A percentile compares a stretch with the other conserved stretches of the same genome.
phyloP scores from a whole-genome alignment of 2,888 invertebrate genomes.

The Allolobophora icterica region DNA sequence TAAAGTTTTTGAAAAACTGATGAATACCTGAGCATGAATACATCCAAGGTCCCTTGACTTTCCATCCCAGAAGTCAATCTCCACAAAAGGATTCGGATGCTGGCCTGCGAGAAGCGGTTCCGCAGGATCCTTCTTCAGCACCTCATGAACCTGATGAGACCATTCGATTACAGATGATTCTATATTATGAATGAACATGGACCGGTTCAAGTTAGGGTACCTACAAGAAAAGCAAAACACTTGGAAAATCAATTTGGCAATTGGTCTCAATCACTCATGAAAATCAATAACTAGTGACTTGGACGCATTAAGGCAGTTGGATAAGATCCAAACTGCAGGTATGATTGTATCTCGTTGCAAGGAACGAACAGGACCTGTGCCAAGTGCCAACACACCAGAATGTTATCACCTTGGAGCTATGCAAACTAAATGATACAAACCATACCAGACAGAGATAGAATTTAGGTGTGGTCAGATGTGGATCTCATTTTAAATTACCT shows the following conservation, averaged over 20 bases:
- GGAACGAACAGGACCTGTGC: neutral
- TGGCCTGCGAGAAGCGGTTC: constrained; percentile 80
- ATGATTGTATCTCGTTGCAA: neutral
- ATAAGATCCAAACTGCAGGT: neutral
- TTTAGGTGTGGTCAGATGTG: neutral
- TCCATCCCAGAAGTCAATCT: constrained; percentile 84
- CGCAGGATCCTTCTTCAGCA: constrained; percentile 85
- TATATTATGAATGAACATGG: constrained; percentile 84
- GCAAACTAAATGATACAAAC: neutral
- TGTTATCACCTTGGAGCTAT: neutral
- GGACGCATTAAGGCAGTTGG: neutral
- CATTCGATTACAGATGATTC: constrained; percentile 95
- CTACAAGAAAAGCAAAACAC: constrained; percentile 18
- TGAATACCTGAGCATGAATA: constrained; percentile 82
- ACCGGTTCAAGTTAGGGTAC: neutral
- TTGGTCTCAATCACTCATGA: neutral
- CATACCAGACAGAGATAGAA: neutral
- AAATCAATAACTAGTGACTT: neutral
- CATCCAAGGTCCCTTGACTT: constrained; percentile 83
- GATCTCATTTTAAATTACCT: too few relatives aligned
- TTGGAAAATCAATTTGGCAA: neutral
- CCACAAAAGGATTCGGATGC: constrained; percentile 81
- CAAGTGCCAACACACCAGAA: neutral
- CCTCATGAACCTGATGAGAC: constrained; percentile 89
- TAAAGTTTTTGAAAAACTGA: neutral